Base-by-base conservation (phyloP, 2,888 invertebrate species). In the Tholera decimalis region DNA sequence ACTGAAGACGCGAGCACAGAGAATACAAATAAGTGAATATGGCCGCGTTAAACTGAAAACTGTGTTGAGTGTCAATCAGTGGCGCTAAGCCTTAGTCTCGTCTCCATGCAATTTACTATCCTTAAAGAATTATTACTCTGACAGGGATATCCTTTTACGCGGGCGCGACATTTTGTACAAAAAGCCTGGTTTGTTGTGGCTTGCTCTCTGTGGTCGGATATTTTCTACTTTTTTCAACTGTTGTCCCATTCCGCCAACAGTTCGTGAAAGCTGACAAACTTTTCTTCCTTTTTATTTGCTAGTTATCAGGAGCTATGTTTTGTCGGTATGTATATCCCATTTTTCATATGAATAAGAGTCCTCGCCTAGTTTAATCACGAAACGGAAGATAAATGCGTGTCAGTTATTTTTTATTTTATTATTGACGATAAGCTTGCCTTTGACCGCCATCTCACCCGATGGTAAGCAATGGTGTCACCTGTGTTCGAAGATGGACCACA, bases 111-210 rank as follows among this genome's bases (percentile, higher is more conserved):
- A 63, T 74, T 65, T 47, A 73, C 53, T 54, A 74, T 60, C 53
- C 73, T 60, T 56, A 60, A 65, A 73, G 78, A 73, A 73, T 73
- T 57, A 73, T 41, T 41, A 41, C 20, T 66, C 73, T 50, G 57
- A 73, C 73, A 65, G 24, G 35, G 49, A 57, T 73, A 65, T 57
- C 78, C 66, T 59, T 44, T 59, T 56, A 73, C 37, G 33, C 28
- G 18, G 28, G 7, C 51, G 5, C 9, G 22, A 35, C 68, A 47
- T 44, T 57, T 54, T 49, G 68, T 43, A 41, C 11, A 28, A 9
- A 41, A 28, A 49, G 30, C 5, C 57, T 24, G 28, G 18, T 18
- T 53, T 53, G 55, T 56, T 26, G 43, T 22, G 47, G 26, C 37
- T 15, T 47, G 22, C 13, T 51, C 39, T 15, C 47, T 30, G 44